phyloP scores from a whole-genome alignment of 2,888 invertebrate species.

The Amblyteles armatorius region DNA sequence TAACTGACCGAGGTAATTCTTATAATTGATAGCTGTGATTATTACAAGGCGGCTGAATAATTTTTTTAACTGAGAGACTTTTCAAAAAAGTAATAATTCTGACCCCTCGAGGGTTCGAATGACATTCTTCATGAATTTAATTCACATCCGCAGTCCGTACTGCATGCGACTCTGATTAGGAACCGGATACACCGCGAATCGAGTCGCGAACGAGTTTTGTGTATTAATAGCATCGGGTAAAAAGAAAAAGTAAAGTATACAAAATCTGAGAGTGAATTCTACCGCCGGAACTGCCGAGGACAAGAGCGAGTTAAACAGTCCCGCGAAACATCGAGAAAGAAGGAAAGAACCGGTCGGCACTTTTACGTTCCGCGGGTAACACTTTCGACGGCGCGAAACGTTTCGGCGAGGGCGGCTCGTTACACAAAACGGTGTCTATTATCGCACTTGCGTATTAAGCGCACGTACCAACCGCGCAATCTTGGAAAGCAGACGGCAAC shows the following conservation, averaged over 20 bases:
- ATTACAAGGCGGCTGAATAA: neutral
- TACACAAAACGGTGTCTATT: conserved; percentile 26
- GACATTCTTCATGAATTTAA: neutral
- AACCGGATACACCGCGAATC: conserved; percentile 10
- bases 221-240: conserved; percentile 13
- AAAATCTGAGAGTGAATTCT: conserved; percentile 70
- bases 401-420: conserved; percentile 16
- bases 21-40: neutral
- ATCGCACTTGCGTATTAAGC: conserved; percentile 4
- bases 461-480: neutral
- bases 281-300: conserved; percentile 44
- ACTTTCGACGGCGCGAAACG: conserved; percentile 36
- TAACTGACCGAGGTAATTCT: neutral
- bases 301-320: conserved; percentile 25
- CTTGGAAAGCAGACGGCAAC: neutral
- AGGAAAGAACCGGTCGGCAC: conserved; percentile 71
- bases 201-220: conserved; percentile 39
- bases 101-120: neutral
- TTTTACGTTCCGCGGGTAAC: conserved; percentile 55
- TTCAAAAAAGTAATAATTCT: neutral
- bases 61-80: neutral
- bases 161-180: neutral
- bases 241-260: conserved; percentile 23
- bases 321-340: conserved; percentile 16
- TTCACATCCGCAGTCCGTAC: conserved; percentile 6